These are phyloP conservation scores for Caenorhabditis briggsae DNA, from an alignment of 1,140 invertebrate species.

Conservation along the genomic window DNA sequence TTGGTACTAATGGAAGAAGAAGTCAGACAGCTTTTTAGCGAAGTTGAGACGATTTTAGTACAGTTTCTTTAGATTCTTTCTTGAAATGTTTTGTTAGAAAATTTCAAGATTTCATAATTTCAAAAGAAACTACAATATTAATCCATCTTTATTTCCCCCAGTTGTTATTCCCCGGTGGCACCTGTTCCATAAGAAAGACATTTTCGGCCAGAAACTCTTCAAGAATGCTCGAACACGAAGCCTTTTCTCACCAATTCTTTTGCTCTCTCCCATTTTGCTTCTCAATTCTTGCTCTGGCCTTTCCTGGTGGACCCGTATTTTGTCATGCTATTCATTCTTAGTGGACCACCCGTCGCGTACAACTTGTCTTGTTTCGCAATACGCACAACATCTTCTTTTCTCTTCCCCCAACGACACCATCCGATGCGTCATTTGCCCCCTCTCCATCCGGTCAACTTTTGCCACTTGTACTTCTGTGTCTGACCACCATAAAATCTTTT, in stretches of 20 bases:
- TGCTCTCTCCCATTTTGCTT: too few relatives aligned
- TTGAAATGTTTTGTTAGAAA: too few relatives aligned
- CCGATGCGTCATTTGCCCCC: slow-evolving; percentile 27
- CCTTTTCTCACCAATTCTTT: neutral
- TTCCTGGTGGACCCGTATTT: slow-evolving; percentile 37
- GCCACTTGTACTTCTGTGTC: slow-evolving; percentile 12
- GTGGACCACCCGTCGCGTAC: slow-evolving; percentile 23
- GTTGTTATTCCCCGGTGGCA: too few relatives aligned
- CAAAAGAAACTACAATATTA: too few relatives aligned
- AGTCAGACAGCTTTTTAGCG: slow-evolving; percentile 18
- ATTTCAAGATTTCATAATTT: too few relatives aligned
- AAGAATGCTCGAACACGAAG: slow-evolving; percentile 21
- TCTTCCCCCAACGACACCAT: neutral
- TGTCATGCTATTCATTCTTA: slow-evolving; percentile 51
- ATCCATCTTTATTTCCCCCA: too few relatives aligned
- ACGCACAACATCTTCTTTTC: slow-evolving; percentile 11
- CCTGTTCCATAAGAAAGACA: too few relatives aligned
- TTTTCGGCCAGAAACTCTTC: neutral
- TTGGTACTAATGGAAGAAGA: slow-evolving; percentile 54
- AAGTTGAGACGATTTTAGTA: neutral
- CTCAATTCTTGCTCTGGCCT: neutral
- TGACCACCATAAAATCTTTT: neutral
- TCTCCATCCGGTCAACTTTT: slow-evolving; percentile 46
- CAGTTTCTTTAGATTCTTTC: neutral
- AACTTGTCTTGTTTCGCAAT: slow-evolving; percentile 44